phyloP scores from a whole-genome alignment of 2,113 vertebrate species.

The Pithys albifrons region DNA sequence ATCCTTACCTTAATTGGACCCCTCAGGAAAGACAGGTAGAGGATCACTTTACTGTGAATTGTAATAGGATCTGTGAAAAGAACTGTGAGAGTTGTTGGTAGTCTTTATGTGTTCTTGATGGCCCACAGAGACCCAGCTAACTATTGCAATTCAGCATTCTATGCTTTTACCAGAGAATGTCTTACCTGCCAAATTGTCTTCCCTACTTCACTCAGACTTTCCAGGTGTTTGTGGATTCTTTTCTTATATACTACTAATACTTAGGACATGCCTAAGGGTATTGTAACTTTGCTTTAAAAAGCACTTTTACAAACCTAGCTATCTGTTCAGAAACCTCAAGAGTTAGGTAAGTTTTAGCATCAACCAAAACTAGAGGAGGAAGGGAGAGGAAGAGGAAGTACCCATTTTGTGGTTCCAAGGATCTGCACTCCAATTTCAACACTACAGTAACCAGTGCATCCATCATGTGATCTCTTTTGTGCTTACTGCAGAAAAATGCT shows the following conservation, averaged over 20 bases:
- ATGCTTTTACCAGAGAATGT: background rate
- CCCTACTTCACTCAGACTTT: background rate
- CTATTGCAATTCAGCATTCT: conserved; percentile 6
- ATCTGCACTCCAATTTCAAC: background rate
- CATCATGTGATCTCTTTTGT: background rate
- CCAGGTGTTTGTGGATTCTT: background rate
- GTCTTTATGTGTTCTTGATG: conserved; percentile 47
- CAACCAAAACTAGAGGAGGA: background rate
- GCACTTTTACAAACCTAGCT: background rate
- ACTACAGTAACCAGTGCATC: no score
- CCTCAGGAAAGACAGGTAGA: conserved; percentile 62
- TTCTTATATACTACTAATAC: background rate
- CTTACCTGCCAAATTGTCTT: conserved; percentile 6
- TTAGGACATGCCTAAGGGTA: background rate
- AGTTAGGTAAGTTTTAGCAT: background rate
- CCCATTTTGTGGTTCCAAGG: background rate
- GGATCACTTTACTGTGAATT: conserved; percentile 43
- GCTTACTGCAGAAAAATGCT: background rate
- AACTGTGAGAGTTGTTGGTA: conserved; percentile 53
- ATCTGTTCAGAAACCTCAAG: background rate
- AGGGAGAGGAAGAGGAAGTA: background rate
- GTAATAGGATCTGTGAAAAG: conserved; percentile 46
- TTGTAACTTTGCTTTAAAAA: background rate
- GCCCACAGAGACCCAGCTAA: conserved; percentile 15
- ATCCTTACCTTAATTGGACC: conserved; percentile 56